Evolutionary conservation across 1,140 invertebrate species (phyloP).

Genomic region (Anastrepha obliqua): DNA sequence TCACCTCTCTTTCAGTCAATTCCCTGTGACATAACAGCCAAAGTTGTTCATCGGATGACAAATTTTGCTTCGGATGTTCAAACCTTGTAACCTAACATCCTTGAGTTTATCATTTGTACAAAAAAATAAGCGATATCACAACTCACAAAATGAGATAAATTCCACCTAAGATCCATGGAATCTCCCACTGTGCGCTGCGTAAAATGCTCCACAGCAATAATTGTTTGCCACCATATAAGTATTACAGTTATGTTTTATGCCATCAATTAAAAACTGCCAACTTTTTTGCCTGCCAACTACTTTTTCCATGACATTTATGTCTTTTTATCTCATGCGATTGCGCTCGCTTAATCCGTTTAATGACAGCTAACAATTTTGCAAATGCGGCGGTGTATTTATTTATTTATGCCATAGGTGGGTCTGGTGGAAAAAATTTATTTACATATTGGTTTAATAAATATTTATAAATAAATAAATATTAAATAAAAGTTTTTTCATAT

Average conservation of each 20-base stretch:
- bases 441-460: conserved; percentile 29
- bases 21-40: too few relatives aligned
- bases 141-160: too few relatives aligned
- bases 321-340: neutral
- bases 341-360: conserved; percentile 37
- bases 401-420: neutral
- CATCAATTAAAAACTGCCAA: conserved; percentile 22
- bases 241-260: conserved; percentile 16
- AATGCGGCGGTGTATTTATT: conserved; percentile 32
- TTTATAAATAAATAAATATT: conserved; percentile 32
- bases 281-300: neutral
- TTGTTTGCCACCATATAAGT: neutral
- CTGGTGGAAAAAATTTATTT: conserved; percentile 1
- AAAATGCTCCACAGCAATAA: neutral
- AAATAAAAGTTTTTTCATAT: neutral
- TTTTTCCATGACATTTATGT: neutral
- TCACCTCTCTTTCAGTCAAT: too few relatives aligned
- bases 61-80: too few relatives aligned
- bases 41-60: too few relatives aligned
- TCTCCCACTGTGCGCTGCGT: neutral
- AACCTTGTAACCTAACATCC: too few relatives aligned
- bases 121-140: too few relatives aligned
- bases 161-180: too few relatives aligned
- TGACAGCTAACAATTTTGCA: conserved; percentile 45
- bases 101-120: too few relatives aligned